Conservation (phyloP, 2,797 vertebrate genomes). For the Astyanax mexicanus region DNA sequence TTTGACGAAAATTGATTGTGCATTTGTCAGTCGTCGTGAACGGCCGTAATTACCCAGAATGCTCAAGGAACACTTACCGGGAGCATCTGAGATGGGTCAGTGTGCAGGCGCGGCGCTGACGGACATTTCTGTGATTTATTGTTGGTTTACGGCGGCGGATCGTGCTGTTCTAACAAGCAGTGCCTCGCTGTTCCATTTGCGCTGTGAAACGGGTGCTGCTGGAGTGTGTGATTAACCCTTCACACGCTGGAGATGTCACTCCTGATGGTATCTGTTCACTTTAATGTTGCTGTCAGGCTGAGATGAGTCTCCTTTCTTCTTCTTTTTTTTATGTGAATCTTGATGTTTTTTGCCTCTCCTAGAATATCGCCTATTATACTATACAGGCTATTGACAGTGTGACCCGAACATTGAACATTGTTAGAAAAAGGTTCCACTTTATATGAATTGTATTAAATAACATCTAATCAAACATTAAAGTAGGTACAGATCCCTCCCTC, state of each 20-base stretch:
- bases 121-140: slow-evolving; percentile 6
- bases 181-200: not conserved
- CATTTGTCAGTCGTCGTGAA: not conserved
- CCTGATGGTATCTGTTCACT: not conserved
- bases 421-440: no score
- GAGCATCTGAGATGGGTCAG: not conserved
- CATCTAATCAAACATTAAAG: no score
- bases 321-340: no score
- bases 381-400: no score
- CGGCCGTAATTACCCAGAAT: slow-evolving; percentile 7
- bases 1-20: not conserved
- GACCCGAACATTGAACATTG: no score
- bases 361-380: no score
- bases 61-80: slow-evolving; percentile 10
- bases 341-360: no score
- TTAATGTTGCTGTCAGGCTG: no score
- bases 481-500: no score
- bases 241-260: not conserved
- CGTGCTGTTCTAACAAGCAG: not conserved
- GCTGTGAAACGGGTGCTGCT: not conserved
- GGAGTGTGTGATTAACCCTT: not conserved
- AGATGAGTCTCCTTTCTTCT: no score
- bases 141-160: not conserved
- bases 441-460: no score
- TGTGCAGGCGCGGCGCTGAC: not conserved